These are phyloP conservation scores for Peromyscus melanophrys DNA, from an alignment of 2,797 vertebrate species.

Conservation along the genomic window DNA sequence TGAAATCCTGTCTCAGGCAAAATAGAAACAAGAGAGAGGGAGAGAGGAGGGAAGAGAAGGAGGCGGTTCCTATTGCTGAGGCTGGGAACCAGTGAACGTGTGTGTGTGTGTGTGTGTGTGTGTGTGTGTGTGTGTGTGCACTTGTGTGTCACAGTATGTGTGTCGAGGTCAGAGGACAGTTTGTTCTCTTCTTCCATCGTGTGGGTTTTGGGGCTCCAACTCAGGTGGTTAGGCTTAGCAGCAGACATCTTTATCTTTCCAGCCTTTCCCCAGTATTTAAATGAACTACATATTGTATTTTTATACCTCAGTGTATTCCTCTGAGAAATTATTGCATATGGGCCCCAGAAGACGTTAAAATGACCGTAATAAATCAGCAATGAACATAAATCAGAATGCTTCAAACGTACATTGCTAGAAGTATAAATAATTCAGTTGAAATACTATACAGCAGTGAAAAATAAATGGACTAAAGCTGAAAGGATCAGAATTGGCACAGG, in stretches of 20 bases:
- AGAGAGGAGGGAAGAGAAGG: neutral
- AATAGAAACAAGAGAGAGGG: neutral
- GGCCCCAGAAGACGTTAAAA: neutral
- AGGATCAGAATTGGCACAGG: neutral
- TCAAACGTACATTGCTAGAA: neutral
- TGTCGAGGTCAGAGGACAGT: neutral
- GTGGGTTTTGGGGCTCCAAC: neutral
- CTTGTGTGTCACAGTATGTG: neutral
- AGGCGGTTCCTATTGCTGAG: neutral
- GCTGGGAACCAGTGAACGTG: neutral
- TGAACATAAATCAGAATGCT: neutral
- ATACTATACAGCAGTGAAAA: slow-evolving; percentile 4
- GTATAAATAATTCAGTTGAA: neutral
- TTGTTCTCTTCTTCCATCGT: neutral
- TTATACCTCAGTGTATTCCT: neutral
- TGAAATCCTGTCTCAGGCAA: neutral
- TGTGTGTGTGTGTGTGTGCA: neutral
- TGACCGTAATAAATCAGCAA: neutral
- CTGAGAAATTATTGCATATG: neutral
- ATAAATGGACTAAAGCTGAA: neutral
- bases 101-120: neutral
- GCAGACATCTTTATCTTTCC: neutral
- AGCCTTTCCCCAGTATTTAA: neutral
- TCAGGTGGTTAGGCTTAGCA: neutral
- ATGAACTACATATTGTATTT: neutral